phyloP scores from a whole-genome alignment of 2,797 vertebrate species.

The Phoeniculus purpureus region DNA sequence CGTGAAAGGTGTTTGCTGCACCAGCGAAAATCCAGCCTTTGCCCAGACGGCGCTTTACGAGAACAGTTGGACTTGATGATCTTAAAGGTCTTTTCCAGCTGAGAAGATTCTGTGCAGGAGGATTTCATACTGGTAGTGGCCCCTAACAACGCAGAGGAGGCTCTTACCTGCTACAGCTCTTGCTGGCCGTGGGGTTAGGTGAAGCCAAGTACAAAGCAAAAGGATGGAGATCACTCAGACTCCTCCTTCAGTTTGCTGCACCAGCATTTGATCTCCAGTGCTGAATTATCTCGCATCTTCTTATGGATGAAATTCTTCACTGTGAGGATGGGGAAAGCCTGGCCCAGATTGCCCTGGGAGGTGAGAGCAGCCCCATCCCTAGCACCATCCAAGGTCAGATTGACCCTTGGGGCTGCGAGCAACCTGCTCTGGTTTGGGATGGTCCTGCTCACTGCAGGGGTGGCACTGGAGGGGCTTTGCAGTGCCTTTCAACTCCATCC shows the following conservation, averaged over 20 bases:
- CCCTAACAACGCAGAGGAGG: accelerated
- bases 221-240: background rate
- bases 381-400: background rate
- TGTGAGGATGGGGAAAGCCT: background rate
- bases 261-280: background rate
- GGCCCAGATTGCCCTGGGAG: background rate
- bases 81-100: background rate
- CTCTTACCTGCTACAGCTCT: background rate
- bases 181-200: background rate
- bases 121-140: background rate
- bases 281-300: background rate
- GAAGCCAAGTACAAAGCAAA: background rate
- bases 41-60: accelerated
- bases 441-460: background rate
- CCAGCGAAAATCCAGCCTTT: background rate
- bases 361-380: background rate
- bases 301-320: background rate
- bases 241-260: background rate
- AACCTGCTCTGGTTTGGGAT: background rate
- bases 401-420: background rate
- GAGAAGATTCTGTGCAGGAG: background rate
- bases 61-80: too few relatives aligned
- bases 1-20: background rate
- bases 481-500: background rate
- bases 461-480: background rate